phyloP scores from a whole-genome alignment of 2,113 vertebrate genomes.

The Caloenas nicobarica region DNA sequence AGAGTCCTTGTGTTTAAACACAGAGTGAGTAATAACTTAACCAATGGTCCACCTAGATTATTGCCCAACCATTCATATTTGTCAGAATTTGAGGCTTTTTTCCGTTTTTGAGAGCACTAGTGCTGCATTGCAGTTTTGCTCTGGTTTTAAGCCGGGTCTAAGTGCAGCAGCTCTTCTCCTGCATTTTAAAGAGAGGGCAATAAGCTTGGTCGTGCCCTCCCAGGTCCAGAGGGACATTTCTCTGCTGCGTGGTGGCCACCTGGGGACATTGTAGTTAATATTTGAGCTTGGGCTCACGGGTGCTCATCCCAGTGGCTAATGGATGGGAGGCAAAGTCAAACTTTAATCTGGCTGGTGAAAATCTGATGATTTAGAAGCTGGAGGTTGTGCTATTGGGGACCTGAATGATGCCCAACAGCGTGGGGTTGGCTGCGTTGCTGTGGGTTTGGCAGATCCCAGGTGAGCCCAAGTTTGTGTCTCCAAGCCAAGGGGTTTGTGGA shows the following conservation, averaged over 20 bases:
- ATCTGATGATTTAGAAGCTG: not conserved
- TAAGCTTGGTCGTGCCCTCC: not conserved
- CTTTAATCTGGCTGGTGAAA: not conserved
- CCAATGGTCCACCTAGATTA: rapidly evolving
- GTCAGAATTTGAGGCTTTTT: not conserved
- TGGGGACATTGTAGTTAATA: not conserved
- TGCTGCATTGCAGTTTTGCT: not conserved
- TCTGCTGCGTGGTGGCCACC: not conserved
- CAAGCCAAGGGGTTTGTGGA: rapidly evolving
- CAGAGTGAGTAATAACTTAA: not conserved
- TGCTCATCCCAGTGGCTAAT: not conserved
- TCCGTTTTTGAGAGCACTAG: not conserved
- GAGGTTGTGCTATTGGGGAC: not conserved
- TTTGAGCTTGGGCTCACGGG: not conserved
- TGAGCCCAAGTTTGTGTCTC: not conserved
- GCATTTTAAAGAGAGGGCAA: not conserved
- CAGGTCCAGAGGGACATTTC: not conserved
- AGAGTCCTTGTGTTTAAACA: not conserved
- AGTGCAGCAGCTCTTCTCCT: not conserved
- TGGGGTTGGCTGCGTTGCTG: rapidly evolving
- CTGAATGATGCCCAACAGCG: rapidly evolving
- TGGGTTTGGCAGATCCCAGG: not conserved
- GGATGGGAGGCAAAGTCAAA: not conserved
- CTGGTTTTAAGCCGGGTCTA: not conserved
- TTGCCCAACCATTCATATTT: rapidly evolving